Evolutionary conservation across 2,113 vertebrate species (phyloP).

Genomic region (Cricetomys ansorgei): DNA sequence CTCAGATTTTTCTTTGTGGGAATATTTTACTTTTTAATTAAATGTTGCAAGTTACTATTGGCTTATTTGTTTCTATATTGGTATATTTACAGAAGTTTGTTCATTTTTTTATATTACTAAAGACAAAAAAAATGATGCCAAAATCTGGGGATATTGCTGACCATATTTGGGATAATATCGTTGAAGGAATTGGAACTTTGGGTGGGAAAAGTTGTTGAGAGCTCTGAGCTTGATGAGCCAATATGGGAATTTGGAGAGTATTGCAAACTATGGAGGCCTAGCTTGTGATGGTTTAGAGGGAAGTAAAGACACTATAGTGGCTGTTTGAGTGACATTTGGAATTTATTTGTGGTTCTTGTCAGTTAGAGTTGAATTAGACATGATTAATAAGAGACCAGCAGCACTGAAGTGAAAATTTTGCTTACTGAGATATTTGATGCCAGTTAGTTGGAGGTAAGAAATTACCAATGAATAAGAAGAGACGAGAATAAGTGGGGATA

Average conservation of each 20-base stretch:
- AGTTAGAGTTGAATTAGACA: not conserved
- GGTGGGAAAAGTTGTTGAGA: not conserved
- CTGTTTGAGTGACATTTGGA: not conserved
- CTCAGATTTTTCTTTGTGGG: not conserved
- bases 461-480: not conserved
- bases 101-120: not conserved
- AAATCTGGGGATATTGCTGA: not conserved
- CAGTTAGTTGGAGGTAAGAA: not conserved
- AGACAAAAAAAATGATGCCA: too few species aligned
- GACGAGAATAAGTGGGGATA: not conserved
- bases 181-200: not conserved
- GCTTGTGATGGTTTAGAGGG: not conserved
- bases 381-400: not conserved
- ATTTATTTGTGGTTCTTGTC: not conserved
- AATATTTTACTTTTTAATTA: not conserved
- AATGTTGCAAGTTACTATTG: not conserved
- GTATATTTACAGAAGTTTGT: not conserved
- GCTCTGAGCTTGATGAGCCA: not conserved
- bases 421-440: not conserved
- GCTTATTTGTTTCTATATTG: not conserved
- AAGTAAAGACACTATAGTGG: not conserved
- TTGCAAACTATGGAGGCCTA: not conserved
- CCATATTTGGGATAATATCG: not conserved
- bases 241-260: not conserved
- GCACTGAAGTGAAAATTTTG: not conserved